phyloP scores from a whole-genome alignment of 2,888 invertebrate species.

The Philaethria dido region DNA sequence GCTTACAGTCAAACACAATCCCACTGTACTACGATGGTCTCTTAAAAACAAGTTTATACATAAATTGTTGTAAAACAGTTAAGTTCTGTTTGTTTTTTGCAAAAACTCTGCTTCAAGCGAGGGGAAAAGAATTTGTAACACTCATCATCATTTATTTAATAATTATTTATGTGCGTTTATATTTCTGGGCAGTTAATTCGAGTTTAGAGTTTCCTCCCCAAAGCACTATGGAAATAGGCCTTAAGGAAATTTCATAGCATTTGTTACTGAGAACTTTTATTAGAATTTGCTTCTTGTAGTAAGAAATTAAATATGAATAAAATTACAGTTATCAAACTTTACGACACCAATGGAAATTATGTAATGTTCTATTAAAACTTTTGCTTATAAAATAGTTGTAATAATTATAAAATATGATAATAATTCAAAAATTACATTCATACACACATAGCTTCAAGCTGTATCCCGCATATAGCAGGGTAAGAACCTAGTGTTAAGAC shows the following conservation, averaged over 20 bases:
- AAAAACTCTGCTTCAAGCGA: background rate
- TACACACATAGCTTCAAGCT: too few species aligned
- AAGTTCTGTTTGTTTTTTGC: background rate
- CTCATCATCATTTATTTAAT: slow-evolving; percentile 18
- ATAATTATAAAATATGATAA: background rate
- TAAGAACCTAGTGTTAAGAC: too few species aligned
- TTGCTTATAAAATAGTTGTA: too few species aligned
- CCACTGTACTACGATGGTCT: too few species aligned
- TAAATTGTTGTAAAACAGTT: background rate
- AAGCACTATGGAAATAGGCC: background rate
- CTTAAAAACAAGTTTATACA: too few species aligned
- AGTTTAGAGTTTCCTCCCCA: background rate
- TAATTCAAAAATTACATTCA: too few species aligned
- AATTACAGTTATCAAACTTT: too few species aligned
- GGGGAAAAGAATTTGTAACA: background rate
- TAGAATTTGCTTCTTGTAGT: background rate
- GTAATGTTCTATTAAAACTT: too few species aligned
- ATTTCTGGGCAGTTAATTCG: slow-evolving; percentile 1
- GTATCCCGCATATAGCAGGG: too few species aligned
- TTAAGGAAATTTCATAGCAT: background rate
- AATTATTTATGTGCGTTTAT: slow-evolving; percentile 20
- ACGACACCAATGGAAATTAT: too few species aligned
- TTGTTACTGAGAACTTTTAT: background rate
- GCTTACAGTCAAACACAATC: too few species aligned
- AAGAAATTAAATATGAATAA: too few species aligned